Conservation (phyloP, 2,888 invertebrate species). For the Drosophila percnosoma region DNA sequence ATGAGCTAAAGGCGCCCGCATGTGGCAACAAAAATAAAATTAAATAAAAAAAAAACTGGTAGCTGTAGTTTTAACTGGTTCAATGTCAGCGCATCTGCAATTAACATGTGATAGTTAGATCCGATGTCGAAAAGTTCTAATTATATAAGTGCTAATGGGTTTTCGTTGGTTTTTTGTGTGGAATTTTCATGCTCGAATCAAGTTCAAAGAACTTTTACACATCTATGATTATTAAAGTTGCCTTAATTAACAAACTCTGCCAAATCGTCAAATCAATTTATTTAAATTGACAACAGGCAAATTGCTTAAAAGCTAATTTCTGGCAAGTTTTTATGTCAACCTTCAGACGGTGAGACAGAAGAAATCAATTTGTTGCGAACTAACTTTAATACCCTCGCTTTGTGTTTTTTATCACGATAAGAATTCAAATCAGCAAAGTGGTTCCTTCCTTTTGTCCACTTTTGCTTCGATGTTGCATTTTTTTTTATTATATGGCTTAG, state of each 20-base stretch:
- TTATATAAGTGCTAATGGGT: constrained; percentile 55
- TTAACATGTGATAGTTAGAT: constrained; percentile 42
- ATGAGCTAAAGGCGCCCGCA: constrained; percentile 58
- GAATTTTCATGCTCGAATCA: constrained; percentile 23
- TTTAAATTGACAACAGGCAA: constrained; percentile 51
- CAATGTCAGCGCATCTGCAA: constrained; percentile 64
- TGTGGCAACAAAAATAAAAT: constrained; percentile 5
- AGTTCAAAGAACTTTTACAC: constrained; percentile 56
- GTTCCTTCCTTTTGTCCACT: not conserved
- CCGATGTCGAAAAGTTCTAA: constrained; percentile 56
- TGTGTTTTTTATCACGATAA: constrained; percentile 13
- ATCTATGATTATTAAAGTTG: constrained; percentile 22
- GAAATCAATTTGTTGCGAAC: constrained; percentile 44
- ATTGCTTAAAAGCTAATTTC: constrained; percentile 45
- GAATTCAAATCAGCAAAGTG: not conserved
- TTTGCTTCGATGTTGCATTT: not conserved
- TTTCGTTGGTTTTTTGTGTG: constrained; percentile 26
- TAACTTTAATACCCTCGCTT: constrained; percentile 25
- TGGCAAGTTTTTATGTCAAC: constrained; percentile 43
- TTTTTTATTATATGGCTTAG: constrained; percentile 1
- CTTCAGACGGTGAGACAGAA: constrained; percentile 22
- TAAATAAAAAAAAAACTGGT: constrained; percentile 37
- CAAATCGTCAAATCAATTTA: constrained; percentile 33
- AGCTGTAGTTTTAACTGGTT: constrained; percentile 31
- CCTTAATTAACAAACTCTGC: constrained; percentile 45